A percentile compares a stretch with the other conserved stretches of the same genome.
Conservation (phyloP, 2,797 vertebrate genomes). For the Hozukius guyotensis region DNA sequence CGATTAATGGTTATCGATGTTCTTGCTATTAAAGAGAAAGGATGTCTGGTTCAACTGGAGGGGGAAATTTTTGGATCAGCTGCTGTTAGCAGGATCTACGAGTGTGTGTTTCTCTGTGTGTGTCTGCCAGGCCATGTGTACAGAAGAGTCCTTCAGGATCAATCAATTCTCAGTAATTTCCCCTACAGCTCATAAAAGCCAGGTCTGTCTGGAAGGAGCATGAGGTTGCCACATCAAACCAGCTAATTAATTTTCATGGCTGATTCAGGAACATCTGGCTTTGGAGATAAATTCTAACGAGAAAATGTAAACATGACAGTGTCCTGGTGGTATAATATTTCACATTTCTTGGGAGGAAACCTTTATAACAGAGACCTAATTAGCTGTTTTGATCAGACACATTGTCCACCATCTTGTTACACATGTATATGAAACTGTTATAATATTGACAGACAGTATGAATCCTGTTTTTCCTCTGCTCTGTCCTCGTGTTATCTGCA, state of each 20-base stretch:
- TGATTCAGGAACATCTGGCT: slow-evolving; percentile 80
- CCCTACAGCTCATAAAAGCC: slow-evolving; percentile 80
- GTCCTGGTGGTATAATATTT: slow-evolving; percentile 56
- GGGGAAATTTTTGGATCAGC: slow-evolving; percentile 35
- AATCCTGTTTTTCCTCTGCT: slow-evolving; percentile 25
- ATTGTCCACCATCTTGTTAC: slow-evolving; percentile 8
- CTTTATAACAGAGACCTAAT: slow-evolving; percentile 58
- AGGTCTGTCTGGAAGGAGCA: slow-evolving; percentile 78
- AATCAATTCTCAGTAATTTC: slow-evolving; percentile 81
- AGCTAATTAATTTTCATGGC: slow-evolving; percentile 83
- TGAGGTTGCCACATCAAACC: slow-evolving; percentile 79
- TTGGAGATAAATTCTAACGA: slow-evolving; percentile 76
- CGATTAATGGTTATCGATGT: not conserved
- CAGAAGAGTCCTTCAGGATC: slow-evolving; percentile 78
- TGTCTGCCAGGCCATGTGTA: slow-evolving; percentile 61
- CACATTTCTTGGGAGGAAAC: slow-evolving; percentile 53
- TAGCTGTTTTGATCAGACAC: slow-evolving; percentile 51
- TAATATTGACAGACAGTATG: not conserved
- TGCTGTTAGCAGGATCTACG: slow-evolving; percentile 15
- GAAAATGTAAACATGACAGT: slow-evolving; percentile 77
- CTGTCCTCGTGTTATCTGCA: slow-evolving; percentile 24
- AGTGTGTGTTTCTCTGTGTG: slow-evolving; percentile 17
- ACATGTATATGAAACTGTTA: slow-evolving; percentile 15
- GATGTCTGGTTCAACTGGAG: slow-evolving; percentile 33
- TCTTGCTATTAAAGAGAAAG: slow-evolving; percentile 1